These are phyloP conservation scores for Cheilosia variabilis DNA, from an alignment of 2,888 invertebrate genomes.

Conservation along the genomic window DNA sequence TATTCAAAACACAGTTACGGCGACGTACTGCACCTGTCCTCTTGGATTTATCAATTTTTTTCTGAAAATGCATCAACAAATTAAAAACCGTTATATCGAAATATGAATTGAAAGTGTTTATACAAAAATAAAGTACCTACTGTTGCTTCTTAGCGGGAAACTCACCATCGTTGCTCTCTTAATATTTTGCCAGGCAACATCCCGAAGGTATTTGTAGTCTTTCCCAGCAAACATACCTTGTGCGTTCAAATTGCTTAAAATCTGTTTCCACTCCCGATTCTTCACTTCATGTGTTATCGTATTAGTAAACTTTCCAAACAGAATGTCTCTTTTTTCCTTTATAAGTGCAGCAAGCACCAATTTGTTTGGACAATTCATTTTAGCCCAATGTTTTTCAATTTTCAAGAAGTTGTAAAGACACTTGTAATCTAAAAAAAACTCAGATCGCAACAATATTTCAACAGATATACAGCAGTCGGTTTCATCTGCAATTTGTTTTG, in stretches of 20 bases:
- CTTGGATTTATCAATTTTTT: background rate
- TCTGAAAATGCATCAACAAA: too few relatives aligned
- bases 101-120: too few relatives aligned
- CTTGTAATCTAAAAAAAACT: background rate
- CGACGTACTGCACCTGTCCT: background rate
- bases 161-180: constrained; percentile 2
- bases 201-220: constrained; percentile 16
- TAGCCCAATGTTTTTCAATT: background rate
- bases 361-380: background rate
- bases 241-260: background rate
- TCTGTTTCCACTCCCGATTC: constrained; percentile 14
- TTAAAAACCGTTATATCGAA: too few relatives aligned
- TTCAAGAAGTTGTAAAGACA: background rate
- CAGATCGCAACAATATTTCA: background rate
- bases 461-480: background rate
- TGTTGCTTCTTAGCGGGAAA: too few relatives aligned
- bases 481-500: background rate
- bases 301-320: constrained; percentile 14
- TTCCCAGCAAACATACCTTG: background rate
- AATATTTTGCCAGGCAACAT: constrained; percentile 14
- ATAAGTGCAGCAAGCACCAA: background rate
- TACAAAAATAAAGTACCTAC: too few relatives aligned
- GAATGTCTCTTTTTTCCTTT: constrained; percentile 4
- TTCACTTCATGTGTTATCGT: constrained; percentile 2
- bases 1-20: background rate